Evolutionary conservation across 2,113 vertebrate genomes (phyloP).

Genomic region (Patagioenas fasciata): DNA sequence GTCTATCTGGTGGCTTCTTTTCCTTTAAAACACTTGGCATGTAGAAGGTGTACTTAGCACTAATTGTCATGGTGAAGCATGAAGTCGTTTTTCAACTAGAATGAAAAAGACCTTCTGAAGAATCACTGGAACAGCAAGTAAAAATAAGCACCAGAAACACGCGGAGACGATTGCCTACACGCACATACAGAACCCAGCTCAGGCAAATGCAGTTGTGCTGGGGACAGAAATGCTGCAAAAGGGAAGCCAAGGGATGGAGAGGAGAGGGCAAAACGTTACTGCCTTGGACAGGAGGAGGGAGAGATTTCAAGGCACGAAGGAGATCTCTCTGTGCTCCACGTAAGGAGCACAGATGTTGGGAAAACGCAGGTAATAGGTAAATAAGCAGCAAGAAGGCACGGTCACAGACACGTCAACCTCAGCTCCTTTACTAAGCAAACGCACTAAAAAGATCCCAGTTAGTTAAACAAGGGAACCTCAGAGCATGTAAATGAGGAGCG

Average conservation of each 20-base stretch:
- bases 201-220: background rate
- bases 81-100: background rate
- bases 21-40: background rate
- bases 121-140: background rate
- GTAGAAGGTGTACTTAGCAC: background rate
- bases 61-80: background rate
- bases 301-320: background rate
- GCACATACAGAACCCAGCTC: background rate
- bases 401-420: background rate
- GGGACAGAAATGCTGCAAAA: background rate
- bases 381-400: background rate
- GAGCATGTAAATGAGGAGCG: constrained; percentile 9
- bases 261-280: background rate
- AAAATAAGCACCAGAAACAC: too few relatives aligned
- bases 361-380: background rate
- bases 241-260: background rate
- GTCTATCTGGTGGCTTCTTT: background rate
- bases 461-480: constrained; percentile 39
- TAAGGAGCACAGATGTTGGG: background rate
- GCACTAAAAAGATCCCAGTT: background rate
- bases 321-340: background rate
- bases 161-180: background rate
- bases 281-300: constrained; percentile 19
- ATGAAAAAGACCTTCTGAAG: constrained; percentile 10
- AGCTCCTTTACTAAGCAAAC: constrained; percentile 36